Conservation (phyloP, 2,113 vertebrate species). For the Sinocyclocheilus anophthalmus region DNA sequence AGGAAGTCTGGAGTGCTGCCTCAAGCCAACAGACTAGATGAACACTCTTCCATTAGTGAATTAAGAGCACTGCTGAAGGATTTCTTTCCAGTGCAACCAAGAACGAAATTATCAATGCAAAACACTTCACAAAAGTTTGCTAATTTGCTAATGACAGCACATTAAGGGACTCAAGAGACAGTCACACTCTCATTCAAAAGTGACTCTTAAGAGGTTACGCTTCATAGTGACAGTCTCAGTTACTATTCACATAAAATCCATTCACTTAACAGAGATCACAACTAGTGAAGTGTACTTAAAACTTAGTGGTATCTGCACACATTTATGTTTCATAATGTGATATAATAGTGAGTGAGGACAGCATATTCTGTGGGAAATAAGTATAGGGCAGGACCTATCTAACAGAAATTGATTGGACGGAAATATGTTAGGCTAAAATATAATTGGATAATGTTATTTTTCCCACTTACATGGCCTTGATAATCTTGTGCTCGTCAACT, state of each 20-base stretch:
- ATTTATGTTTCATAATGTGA: too few species aligned
- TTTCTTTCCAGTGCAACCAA: neutral
- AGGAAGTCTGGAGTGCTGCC: neutral
- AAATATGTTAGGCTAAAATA: too few species aligned
- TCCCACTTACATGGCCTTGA: too few species aligned
- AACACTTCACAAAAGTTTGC: neutral
- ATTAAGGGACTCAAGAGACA: neutral
- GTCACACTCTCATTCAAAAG: neutral
- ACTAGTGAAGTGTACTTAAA: too few species aligned
- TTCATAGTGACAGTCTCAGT: neutral
- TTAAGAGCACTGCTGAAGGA: neutral
- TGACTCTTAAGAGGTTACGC: neutral
- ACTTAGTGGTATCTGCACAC: too few species aligned
- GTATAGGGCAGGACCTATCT: too few species aligned
- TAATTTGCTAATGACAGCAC: neutral
- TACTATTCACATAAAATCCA: neutral
- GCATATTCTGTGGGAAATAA: too few species aligned
- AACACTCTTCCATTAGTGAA: neutral
- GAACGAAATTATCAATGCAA: neutral
- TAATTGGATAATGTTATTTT: too few species aligned
- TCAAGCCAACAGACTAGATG: neutral
- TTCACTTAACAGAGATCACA: too few species aligned
- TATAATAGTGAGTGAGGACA: too few species aligned
- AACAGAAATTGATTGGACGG: too few species aligned
- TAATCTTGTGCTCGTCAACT: too few species aligned